These are phyloP conservation scores for Danaus plexippus DNA, from an alignment of 1,140 invertebrate genomes.

Conservation along the genomic window DNA sequence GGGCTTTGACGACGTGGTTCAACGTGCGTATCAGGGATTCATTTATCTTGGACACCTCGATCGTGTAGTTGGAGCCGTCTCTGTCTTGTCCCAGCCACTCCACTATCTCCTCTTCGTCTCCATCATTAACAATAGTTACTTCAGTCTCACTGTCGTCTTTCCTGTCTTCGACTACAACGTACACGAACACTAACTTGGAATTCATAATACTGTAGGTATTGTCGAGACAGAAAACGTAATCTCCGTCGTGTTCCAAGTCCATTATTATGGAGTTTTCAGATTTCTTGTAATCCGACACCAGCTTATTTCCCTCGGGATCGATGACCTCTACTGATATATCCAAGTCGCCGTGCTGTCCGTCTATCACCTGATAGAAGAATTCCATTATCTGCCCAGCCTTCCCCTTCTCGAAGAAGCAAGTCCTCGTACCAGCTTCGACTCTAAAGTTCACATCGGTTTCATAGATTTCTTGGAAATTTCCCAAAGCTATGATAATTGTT, in stretches of 20 bases:
- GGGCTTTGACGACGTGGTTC: slow-evolving; percentile 40
- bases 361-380: slow-evolving; percentile 82
- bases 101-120: slow-evolving; percentile 35
- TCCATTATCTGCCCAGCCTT: slow-evolving; percentile 75
- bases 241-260: slow-evolving; percentile 71
- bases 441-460: slow-evolving; percentile 79
- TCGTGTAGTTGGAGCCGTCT: slow-evolving; percentile 38
- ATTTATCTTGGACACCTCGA: slow-evolving; percentile 40
- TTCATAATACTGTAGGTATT: slow-evolving; percentile 84
- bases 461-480: slow-evolving; percentile 35
- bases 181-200: slow-evolving; percentile 85
- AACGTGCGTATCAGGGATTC: slow-evolving; percentile 39
- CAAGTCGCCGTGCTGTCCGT: slow-evolving; percentile 82
- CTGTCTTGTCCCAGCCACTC: slow-evolving; percentile 45
- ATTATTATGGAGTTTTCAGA: slow-evolving; percentile 74
- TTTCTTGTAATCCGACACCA: slow-evolving; percentile 79
- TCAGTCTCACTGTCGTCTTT: slow-evolving; percentile 29
- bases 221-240: slow-evolving; percentile 86
- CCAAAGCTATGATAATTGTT: not conserved
- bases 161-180: slow-evolving; percentile 76
- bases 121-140: slow-evolving; percentile 25
- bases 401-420: slow-evolving; percentile 78
- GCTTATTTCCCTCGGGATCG: slow-evolving; percentile 74
- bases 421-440: slow-evolving; percentile 75
- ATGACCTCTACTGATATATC: slow-evolving; percentile 81